Conservation (phyloP, 2,113 vertebrate genomes). For the Fukomys damarensis region DNA sequence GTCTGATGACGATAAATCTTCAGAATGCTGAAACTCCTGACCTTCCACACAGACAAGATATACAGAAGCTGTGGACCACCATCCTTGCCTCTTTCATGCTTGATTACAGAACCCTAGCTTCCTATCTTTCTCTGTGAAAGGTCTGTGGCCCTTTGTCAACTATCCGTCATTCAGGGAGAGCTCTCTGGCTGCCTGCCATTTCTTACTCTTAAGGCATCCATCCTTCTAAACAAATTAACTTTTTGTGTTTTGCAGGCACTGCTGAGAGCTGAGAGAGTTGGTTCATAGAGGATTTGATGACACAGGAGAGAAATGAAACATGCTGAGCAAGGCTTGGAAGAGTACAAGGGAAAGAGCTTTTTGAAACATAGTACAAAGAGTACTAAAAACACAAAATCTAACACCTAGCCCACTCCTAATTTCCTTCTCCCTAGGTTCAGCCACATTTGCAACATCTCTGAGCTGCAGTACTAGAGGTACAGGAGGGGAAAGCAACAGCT, state of each 20-base stretch:
- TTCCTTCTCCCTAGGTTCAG: not conserved
- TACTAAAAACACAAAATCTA: not conserved
- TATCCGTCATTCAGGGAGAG: not conserved
- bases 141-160: not conserved
- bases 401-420: not conserved
- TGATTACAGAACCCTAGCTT: conserved; percentile 34
- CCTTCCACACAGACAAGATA: not conserved
- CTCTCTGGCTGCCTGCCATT: conserved; percentile 22
- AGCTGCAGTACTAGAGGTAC: not conserved
- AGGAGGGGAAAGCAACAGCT: not conserved
- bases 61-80: not conserved
- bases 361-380: not conserved
- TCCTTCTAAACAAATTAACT: conserved; percentile 23
- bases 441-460: not conserved
- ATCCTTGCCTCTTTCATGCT: not conserved
- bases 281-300: not conserved
- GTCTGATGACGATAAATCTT: not conserved
- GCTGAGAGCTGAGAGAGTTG: conserved; percentile 19
- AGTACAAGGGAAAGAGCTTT: not conserved
- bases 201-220: conserved; percentile 28
- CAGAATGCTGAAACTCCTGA: not conserved
- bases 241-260: conserved; percentile 34
- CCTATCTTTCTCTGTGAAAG: conserved; percentile 11
- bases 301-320: not conserved
- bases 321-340: not conserved